Percentiles rank a stretch among this genome's conserved stretches.
These are phyloP conservation scores for Drosophila equinoxialis DNA, from an alignment of 1,140 invertebrate species.

Conservation along the genomic window DNA sequence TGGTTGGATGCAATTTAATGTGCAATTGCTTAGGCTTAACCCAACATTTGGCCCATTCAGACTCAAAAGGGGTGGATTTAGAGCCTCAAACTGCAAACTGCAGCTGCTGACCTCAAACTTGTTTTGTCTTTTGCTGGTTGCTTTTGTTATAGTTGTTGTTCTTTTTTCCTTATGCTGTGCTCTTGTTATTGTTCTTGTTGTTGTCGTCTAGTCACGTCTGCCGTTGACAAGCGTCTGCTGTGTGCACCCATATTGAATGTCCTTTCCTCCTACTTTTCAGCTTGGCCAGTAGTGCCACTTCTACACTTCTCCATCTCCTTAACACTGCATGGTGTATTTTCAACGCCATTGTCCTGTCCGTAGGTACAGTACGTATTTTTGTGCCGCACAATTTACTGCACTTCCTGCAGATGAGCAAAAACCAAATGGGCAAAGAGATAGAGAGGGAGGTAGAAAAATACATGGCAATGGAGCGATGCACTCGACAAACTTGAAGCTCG, in stretches of 20 bases:
- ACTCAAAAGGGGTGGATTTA: background rate
- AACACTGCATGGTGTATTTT: conserved; percentile 51
- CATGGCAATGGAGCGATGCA: conserved; percentile 16
- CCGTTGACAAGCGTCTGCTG: conserved; percentile 56
- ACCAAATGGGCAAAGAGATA: background rate
- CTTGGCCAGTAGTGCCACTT: conserved; percentile 5
- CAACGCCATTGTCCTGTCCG: conserved; percentile 54
- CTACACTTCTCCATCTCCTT: background rate
- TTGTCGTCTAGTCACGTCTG: conserved; percentile 58
- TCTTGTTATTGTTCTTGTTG: conserved; percentile 30
- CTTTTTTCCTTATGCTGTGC: conserved; percentile 8
- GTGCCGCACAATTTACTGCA: conserved; percentile 63
- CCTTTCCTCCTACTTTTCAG: conserved; percentile 21
- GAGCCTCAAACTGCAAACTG: background rate
- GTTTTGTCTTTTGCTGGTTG: conserved; percentile 46
- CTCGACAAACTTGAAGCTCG: conserved; percentile 44
- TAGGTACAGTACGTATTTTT: conserved; percentile 53
- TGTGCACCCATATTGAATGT: conserved; percentile 57
- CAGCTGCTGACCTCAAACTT: conserved; percentile 25
- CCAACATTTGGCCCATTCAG: background rate
- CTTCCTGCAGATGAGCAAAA: conserved; percentile 48
- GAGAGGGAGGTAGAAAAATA: background rate
- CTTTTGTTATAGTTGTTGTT: conserved; percentile 23
- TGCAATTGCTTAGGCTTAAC: conserved; percentile 12
- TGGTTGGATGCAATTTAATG: conserved; percentile 6